Percentiles rank a stretch among this genome's conserved stretches.
Evolutionary conservation across 2,888 invertebrate species (phyloP).

Genomic region (Tetranychus piercei): DNA sequence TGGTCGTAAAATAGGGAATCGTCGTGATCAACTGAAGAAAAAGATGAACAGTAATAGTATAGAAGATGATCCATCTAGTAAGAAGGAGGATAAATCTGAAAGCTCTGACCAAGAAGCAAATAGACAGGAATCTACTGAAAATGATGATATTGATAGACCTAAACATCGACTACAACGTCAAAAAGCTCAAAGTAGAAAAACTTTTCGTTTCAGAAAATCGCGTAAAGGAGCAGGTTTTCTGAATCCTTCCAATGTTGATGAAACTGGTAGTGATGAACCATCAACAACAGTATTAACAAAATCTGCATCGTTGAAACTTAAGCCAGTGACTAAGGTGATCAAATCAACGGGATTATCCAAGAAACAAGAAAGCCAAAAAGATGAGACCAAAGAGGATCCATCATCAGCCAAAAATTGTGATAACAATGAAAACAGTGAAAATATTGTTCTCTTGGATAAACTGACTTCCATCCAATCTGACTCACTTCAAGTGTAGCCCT

Average conservation of each 20-base stretch:
- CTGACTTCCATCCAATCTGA: not conserved
- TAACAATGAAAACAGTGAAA: not conserved
- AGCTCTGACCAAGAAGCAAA: not conserved
- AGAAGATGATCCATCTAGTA: not conserved
- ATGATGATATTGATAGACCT: conserved; percentile 32
- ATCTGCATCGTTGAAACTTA: not conserved
- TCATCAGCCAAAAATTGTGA: not conserved
- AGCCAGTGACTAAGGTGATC: not conserved
- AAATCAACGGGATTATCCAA: not conserved
- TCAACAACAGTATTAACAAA: not conserved
- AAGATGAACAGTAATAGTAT: not conserved
- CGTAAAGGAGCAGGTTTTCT: conserved; percentile 18
- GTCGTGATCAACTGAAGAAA: not conserved
- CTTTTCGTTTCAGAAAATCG: conserved; percentile 41
- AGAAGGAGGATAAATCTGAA: not conserved
- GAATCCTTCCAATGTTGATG: not conserved
- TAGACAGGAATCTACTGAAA: conserved; percentile 22
- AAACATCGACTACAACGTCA: conserved; percentile 60
- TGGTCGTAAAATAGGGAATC: conserved; percentile 24
- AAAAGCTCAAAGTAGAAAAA: conserved; percentile 81
- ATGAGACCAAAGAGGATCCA: not conserved
- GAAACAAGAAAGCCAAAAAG: not conserved
- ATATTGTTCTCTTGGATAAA: not conserved
- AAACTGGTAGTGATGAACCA: not conserved
- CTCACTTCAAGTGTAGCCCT: not conserved